Evolutionary conservation across 1,140 invertebrate genomes (phyloP), one percentile per base, ranked within the genome.

Genomic region (Chironomus tepperi): DNA sequence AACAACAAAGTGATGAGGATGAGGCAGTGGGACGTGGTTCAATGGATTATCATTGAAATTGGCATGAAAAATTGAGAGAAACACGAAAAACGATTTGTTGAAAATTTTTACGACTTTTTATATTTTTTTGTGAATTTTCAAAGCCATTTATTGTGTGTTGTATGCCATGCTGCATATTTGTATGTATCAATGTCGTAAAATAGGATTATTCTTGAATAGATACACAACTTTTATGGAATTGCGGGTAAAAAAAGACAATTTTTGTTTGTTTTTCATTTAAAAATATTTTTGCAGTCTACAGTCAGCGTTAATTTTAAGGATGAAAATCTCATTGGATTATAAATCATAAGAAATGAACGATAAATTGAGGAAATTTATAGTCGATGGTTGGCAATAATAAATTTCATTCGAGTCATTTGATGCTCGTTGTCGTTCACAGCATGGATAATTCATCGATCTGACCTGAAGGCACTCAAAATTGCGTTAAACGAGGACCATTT

Each of bases 41-140:
- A 15, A 12, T 57, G 47, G 12, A 57, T 12, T 15, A 57, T 12
- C 47, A 57, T 12, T n/a, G 19, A 19, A 70, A 70, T 70, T 70
- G 24, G 24, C 24, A 34, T 34, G 5, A 34, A 18, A 70, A 70
- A 70, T 70, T 70, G 65, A 70, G 18, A 15, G 1, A 21, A 70
- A 70, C 65, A 70, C 65, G 65, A 70, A 70, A 70, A 70, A 70
- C 65, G 65, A 70, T 70, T 70, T 70, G 65, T 19, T 70, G 65
- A 70, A 70, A 70, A 70, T 19, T 70, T 70, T 70, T 70, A 70
- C 18, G 65, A 16, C 19, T 70, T 70, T 67, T 67, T 70, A 21
- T 16, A 21, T 57, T 2, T 57, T 10, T 34, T 34, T n/a, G n/a
- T 57, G n/a, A 57, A 57, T n/a, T 57, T n/a, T 10, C 9, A 12